Evolutionary conservation across 1,140 invertebrate genomes (phyloP), one percentile per base, ranked within the genome.

Genomic region (Ptiloglossa arizonensis): DNA sequence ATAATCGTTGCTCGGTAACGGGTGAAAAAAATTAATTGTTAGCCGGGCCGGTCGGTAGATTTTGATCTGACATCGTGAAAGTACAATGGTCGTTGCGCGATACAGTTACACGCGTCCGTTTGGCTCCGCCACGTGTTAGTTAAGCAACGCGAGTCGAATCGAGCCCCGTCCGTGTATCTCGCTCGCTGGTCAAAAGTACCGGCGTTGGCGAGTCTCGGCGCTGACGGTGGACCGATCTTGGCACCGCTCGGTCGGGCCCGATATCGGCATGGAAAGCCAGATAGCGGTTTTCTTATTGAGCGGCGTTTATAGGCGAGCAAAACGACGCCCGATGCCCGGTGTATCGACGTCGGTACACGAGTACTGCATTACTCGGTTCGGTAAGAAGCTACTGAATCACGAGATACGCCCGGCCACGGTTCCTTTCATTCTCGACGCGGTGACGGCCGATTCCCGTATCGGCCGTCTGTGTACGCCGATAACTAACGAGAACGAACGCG

Each of bases 381-480:
- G 83, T 84, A 85, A 81, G 79, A 83, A 86, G 88, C 88, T 90
- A 89, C 89, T 89, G 88, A 88, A 89, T 90, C 87, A 89, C 82
- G 81, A 86, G 86, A 89, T 89, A 87, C 77, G 50, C 78, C 69
- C 19, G 8, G 35, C 46, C 62, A 48, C 78, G 68, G 62, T 19
- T 57, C 56, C 87, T 87, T 83, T 86, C 86, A 79, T 72, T 81
- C 84, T 41, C 80, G 60, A 81, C 56, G 70, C 70, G 5, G 29
- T 80, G 72, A 87, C 75, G 76, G 27, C 64, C 75, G 85, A 79
- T 72, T 79, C 57, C 66, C 71, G 70, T 88, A 87, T 87, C 88
- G 50, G 80, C 64, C 71, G 80, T 74, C 73, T 62, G 80, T 70
- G 68, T 83, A 70, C 70, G 41, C 66, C 73, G 89, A 89, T 90